These are phyloP conservation scores for Agriopis marginaria DNA, from an alignment of 2,888 invertebrate species.

Conservation along the genomic window DNA sequence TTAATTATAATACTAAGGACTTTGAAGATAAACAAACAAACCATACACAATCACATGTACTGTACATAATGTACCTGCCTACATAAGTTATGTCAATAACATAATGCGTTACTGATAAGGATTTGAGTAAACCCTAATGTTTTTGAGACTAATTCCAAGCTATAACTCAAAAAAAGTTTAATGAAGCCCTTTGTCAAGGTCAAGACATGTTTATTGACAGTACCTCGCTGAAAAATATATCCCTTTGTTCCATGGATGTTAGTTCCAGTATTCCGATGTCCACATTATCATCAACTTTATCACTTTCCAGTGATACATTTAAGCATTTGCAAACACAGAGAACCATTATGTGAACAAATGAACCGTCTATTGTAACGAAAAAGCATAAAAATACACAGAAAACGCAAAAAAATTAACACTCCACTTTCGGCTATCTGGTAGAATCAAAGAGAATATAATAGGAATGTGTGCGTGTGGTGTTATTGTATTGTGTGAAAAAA, in stretches of 20 bases:
- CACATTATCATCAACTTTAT: constrained; percentile 85
- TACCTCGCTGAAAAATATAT: constrained; percentile 90
- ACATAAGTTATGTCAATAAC: constrained; percentile 25
- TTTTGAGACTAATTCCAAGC: constrained; percentile 39
- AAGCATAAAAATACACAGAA: constrained; percentile 70
- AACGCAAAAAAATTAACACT: constrained; percentile 51
- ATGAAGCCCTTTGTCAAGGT: constrained; percentile 74
- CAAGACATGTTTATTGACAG: constrained; percentile 77
- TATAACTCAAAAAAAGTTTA: constrained; percentile 43
- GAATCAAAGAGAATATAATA: too few relatives aligned
- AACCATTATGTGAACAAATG: constrained; percentile 78
- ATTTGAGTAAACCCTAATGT: constrained; percentile 7
- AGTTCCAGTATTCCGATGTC: constrained; percentile 86
- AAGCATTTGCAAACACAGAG: constrained; percentile 91
- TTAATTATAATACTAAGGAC: neutral
- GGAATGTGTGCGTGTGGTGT: constrained; percentile 13
- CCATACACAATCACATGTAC: constrained; percentile 9
- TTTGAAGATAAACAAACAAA: constrained; percentile 1
- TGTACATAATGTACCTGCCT: constrained; percentile 1
- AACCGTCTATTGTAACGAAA: constrained; percentile 57
- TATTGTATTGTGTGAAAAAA: neutral
- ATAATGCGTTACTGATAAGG: constrained; percentile 28
- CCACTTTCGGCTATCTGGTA: constrained; percentile 36
- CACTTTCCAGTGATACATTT: constrained; percentile 89
- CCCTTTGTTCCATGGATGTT: constrained; percentile 86